Evolutionary conservation across 35 echinoderm and acorn worm species (phyloP).

Genomic region (Eucidaris tribuloides): DNA sequence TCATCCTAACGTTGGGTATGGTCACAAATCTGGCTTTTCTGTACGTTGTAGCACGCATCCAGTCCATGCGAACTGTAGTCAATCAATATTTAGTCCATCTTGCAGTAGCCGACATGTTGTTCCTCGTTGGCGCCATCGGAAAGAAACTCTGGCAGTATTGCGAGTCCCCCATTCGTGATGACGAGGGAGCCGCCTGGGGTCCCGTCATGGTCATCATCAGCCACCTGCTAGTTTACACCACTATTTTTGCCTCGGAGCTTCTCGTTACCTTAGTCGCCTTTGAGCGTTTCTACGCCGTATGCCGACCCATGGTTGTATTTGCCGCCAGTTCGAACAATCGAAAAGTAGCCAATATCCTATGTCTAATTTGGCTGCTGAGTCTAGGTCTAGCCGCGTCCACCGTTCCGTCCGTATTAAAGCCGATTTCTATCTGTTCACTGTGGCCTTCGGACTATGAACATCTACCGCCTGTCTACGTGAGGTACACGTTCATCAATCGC

Average conservation of each 20-base stretch:
- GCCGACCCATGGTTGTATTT: conserved; percentile 64
- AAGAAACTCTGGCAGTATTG: conserved; percentile 53
- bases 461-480: background rate
- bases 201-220: conserved; percentile 45
- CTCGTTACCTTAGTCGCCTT: conserved; percentile 69
- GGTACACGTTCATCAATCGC: background rate
- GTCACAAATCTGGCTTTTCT: conserved; percentile 69
- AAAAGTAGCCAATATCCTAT: conserved; percentile 44
- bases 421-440: background rate
- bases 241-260: conserved; percentile 68
- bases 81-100: conserved; percentile 74
- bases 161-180: conserved; percentile 28
- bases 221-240: conserved; percentile 30
- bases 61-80: conserved; percentile 71
- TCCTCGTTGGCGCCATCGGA: conserved; percentile 46
- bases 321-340: conserved; percentile 51
- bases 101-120: conserved; percentile 69
- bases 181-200: background rate
- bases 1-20: conserved; percentile 62
- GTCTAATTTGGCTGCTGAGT: conserved; percentile 44
- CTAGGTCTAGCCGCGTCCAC: conserved; percentile 43
- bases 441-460: conserved; percentile 51
- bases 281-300: conserved; percentile 79
- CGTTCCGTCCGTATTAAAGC: conserved; percentile 1
- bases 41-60: conserved; percentile 65